phyloP scores from a whole-genome alignment of 2,888 invertebrate species.

The Aromia moschata region DNA sequence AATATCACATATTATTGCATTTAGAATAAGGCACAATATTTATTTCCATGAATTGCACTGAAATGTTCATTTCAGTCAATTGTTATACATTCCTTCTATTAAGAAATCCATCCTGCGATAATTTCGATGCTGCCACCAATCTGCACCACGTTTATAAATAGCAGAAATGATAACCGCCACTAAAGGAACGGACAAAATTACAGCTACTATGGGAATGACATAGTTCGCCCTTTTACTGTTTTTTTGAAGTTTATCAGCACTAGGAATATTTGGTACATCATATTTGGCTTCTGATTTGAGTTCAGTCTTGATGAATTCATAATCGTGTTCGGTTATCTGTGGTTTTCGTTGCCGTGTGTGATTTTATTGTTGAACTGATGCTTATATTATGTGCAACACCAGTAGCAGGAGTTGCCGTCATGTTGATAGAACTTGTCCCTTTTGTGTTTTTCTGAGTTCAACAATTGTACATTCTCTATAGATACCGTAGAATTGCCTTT shows the following conservation, averaged over 20 bases:
- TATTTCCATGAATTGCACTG: neutral
- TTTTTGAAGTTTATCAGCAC: slow-evolving; percentile 33
- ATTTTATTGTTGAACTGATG: neutral
- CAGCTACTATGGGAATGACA: slow-evolving; percentile 78
- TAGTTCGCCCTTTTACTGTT: slow-evolving; percentile 66
- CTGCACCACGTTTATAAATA: slow-evolving; percentile 75
- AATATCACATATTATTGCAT: slow-evolving; percentile 50
- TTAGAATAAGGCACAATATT: slow-evolving; percentile 39
- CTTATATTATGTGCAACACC: neutral
- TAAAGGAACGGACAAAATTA: slow-evolving; percentile 79
- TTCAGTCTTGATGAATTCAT: slow-evolving; percentile 21
- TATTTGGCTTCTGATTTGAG: slow-evolving; percentile 20
- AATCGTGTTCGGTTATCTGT: slow-evolving; percentile 33
- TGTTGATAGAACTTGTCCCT: neutral
- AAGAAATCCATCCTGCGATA: slow-evolving; percentile 89
- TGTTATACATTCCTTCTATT: slow-evolving; percentile 90
- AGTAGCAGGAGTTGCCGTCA: neutral
- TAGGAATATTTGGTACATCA: slow-evolving; percentile 4
- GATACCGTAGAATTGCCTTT: neutral
- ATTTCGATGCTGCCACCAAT: slow-evolving; percentile 87
- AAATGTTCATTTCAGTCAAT: slow-evolving; percentile 51
- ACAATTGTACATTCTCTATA: neutral
- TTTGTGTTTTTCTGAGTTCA: neutral
- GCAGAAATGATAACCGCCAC: slow-evolving; percentile 75
- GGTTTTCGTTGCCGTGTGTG: no score